Evolutionary conservation across 2,113 vertebrate genomes (phyloP), one percentile per base, ranked within the genome.

Genomic region (Prionailurus bengalensis): DNA sequence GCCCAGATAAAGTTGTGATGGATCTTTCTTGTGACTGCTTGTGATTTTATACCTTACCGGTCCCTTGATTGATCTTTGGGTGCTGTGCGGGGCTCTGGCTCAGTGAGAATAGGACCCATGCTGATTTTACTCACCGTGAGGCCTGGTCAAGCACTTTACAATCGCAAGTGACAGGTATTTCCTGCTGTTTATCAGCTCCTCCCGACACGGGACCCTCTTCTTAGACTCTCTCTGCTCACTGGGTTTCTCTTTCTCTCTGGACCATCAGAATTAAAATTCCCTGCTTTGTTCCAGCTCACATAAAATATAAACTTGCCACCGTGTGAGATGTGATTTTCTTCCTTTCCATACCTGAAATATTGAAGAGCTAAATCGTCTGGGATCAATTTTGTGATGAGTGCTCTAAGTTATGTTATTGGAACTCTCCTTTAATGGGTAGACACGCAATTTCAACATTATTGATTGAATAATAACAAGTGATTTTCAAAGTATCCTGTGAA

Each of bases 51-150:
- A 7, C 36, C 29, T 94, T 2, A 14, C 2, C 4, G 33, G 21
- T 53, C 14, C 3, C 45, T 53, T 74, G n/a, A 14, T 21, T 80
- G n/a, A 27, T 9, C 5, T 1, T 12, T 12, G 5, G 21, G 21
- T 71, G 4, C 63, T 7, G 31, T 2, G n/a, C 7, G 29, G 8
- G 15, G 19, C 36, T 6, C 48, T 53, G 45, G 10, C 53, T 74
- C 10, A 6, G 14, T 15, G 39, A 65, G 5, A 17, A 12, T 11
- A 3, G 1, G 8, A 29, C 4, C 7, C 10, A 21, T 4, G 14
- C 9, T 53, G 16, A 16, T n/a, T 33, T 21, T 61, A 17, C 55
- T 36, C 16, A 45, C 25, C 4, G 1, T 0, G 17, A 71, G 29
- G 2, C 63, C 82, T 83, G 80, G 21, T 36, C 71, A 5, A n/a